These are phyloP conservation scores for Ichneumoninae sp. DNA, from an alignment of 2,888 invertebrate species.

Conservation along the genomic window DNA sequence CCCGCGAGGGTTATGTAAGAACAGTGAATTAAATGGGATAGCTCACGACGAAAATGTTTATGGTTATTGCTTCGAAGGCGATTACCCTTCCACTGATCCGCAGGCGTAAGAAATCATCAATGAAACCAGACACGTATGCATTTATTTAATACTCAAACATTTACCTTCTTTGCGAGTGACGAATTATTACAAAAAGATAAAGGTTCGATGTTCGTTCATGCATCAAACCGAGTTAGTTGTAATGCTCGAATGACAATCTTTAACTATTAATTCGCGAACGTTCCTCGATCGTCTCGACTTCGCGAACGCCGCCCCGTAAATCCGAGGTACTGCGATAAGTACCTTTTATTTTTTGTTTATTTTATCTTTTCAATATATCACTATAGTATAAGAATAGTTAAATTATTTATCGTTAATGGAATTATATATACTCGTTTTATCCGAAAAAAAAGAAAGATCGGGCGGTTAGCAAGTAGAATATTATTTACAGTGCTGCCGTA, in stretches of 20 bases:
- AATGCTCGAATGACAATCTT: constrained; percentile 3
- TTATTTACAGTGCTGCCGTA: constrained; percentile 73
- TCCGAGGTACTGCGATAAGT: constrained; percentile 70
- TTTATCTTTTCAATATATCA: constrained; percentile 70
- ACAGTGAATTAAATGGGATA: constrained; percentile 49
- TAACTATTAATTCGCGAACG: constrained; percentile 1
- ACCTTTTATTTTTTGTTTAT: constrained; percentile 60
- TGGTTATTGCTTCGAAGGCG: neutral
- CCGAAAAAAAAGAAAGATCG: constrained; percentile 60
- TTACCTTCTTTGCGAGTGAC: constrained; percentile 48
- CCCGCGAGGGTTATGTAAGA: constrained; percentile 19
- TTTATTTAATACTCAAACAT: constrained; percentile 68
- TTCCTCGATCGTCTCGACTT: neutral
- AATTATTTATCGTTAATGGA: constrained; percentile 74
- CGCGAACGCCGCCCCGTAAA: neutral
- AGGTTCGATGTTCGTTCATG: constrained; percentile 41
- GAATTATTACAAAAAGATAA: constrained; percentile 48
- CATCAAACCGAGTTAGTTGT: constrained; percentile 5
- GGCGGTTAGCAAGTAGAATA: constrained; percentile 68
- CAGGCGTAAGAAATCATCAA: constrained; percentile 55
- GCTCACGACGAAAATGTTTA: constrained; percentile 11
- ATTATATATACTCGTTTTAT: constrained; percentile 74
- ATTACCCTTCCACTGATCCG: constrained; percentile 65
- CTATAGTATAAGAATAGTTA: constrained; percentile 74
- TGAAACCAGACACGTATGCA: constrained; percentile 70